A percentile compares a stretch with the other conserved stretches of the same genome.
phyloP scores from a whole-genome alignment of 2,113 vertebrate species.

The Cyanoramphus novaezelandiae region DNA sequence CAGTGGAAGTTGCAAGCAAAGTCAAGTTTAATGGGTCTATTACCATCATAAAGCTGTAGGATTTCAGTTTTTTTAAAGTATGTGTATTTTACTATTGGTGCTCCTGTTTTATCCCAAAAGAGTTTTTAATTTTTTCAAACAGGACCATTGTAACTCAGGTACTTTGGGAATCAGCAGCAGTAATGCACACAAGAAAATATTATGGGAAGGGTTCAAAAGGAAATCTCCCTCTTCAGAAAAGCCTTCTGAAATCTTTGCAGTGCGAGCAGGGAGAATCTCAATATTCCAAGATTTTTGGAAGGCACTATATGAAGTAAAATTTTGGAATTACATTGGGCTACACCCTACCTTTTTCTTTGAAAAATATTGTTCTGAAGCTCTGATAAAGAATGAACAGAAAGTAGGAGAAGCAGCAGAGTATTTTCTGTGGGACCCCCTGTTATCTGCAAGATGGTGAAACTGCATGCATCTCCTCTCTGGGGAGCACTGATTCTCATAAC shows the following conservation, averaged over 20 bases:
- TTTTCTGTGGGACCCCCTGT: neutral
- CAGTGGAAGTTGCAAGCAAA: neutral
- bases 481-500: neutral
- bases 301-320: neutral
- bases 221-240: neutral
- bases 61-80: neutral
- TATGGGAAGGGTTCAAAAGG: neutral
- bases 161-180: neutral
- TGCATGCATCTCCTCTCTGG: neutral
- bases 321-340: neutral
- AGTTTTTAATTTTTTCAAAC: neutral
- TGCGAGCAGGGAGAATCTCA: neutral
- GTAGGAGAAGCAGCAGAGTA: neutral
- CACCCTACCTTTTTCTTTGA: neutral
- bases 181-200: neutral
- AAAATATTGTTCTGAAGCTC: neutral
- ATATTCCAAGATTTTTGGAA: neutral
- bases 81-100: neutral
- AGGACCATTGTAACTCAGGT: neutral
- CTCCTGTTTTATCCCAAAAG: neutral
- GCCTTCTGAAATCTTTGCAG: neutral
- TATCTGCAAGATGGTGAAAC: neutral
- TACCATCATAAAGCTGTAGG: neutral
- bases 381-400: neutral
- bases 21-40: neutral